Evolutionary conservation across 2,797 vertebrate genomes (phyloP).

Genomic region (Eremophila alpestris): DNA sequence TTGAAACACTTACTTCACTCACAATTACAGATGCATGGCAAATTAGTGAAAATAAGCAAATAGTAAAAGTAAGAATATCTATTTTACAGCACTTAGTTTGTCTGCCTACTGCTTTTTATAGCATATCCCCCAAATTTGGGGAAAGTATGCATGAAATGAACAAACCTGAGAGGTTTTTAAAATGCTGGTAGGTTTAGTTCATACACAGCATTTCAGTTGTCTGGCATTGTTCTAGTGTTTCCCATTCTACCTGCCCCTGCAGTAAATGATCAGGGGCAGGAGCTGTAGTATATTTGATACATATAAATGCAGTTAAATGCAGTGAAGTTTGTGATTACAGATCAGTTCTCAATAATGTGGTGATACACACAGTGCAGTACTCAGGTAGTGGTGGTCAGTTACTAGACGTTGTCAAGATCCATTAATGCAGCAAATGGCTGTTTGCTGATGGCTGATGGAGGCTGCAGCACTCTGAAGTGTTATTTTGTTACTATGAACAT

Average conservation of each 20-base stretch:
- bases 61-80: not conserved
- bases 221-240: not conserved
- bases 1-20: not conserved
- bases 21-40: not conserved
- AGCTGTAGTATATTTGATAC: not conserved
- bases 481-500: not conserved
- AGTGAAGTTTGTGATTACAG: not conserved
- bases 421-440: not conserved
- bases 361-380: not conserved
- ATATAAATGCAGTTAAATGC: not conserved
- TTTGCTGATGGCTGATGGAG: not conserved
- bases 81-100: not conserved
- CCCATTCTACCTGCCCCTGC: not conserved
- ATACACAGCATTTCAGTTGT: not conserved
- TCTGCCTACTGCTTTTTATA: not conserved
- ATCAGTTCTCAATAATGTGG: not conserved
- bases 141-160: not conserved
- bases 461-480: not conserved
- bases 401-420: not conserved
- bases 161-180: not conserved
- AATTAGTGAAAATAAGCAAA: not conserved
- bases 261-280: not conserved
- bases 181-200: not conserved
- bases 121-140: not conserved
- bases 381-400: not conserved